Percentiles rank a stretch among this genome's conserved stretches.
These are phyloP conservation scores for Phylloscopus whistleri DNA, from an alignment of 2,113 vertebrate genomes.

Conservation along the genomic window DNA sequence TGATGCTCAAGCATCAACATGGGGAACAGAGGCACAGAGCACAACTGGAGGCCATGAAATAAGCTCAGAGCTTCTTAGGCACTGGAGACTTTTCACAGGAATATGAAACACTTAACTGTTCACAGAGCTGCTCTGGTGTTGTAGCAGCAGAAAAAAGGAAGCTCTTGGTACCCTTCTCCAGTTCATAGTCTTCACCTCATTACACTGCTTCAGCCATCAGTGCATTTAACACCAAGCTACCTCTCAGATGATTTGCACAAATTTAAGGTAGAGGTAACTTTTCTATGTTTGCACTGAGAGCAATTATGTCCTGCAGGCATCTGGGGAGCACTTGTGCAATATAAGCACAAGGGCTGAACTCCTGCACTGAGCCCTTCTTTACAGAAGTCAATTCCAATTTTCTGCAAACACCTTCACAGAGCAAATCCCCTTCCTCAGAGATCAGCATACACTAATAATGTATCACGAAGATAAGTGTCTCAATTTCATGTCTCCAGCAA, in stretches of 20 bases:
- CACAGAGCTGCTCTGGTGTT: neutral
- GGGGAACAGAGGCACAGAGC: neutral
- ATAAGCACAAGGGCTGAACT: neutral
- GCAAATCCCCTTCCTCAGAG: neutral
- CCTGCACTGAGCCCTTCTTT: neutral
- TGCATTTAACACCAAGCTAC: neutral
- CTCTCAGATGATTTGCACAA: neutral
- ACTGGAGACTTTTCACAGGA: neutral
- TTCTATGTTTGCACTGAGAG: neutral
- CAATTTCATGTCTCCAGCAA: neutral
- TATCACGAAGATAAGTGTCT: neutral
- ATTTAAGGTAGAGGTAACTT: neutral
- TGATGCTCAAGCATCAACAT: neutral
- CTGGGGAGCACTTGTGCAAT: neutral
- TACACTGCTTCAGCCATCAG: neutral
- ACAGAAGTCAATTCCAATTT: neutral
- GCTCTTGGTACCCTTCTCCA: neutral
- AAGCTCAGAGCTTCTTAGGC: neutral
- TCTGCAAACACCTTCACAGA: neutral
- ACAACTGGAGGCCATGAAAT: neutral
- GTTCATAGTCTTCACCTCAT: neutral
- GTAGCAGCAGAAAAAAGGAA: neutral
- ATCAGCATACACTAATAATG: neutral
- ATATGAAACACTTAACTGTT: neutral
- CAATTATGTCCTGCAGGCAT: neutral